Base-by-base conservation (phyloP, 2,113 vertebrate genomes). In the Jacana jacana region DNA sequence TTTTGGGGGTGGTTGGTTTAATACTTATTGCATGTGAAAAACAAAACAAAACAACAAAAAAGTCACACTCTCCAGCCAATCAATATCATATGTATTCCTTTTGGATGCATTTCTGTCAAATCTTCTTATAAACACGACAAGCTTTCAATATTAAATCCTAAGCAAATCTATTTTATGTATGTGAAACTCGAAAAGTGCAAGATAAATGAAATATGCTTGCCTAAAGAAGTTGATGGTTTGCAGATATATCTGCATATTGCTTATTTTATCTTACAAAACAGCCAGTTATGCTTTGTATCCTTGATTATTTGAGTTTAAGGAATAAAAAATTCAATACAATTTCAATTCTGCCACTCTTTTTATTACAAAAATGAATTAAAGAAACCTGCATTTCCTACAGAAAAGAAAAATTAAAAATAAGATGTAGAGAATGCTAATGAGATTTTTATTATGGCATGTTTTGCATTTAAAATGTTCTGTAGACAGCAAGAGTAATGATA, bases 181-280 rank as follows among this genome's bases (percentile, higher is more conserved):
- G 16, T 44, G 83, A 92, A 95, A 91, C 78, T 65, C 96, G 68
- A 84, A 86, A 97, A 90, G 89, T 54, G 10, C 71, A 33, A 94
- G 33, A 60, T 72, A 69, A 96, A 91, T 93, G 12, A 93, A 97
- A 92, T 75, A 90, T 46, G 25, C 40, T 82, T 76, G 49, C 27
- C 17, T 58, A 75, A 93, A 78, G 25, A 69, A 85, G 51, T 86
- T 80, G 61, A 49, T 15, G 44, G 15, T 77, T 96, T 96, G 22
- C 35, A 94, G 48, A 78, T 83, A 88, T 66, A 85, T 72, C 80
- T 90, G 69, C 30, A 90, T 79, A 61, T 61, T 35, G 13, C 27
- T 68, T 61, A 46, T 69, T 90, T 63, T 63, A 40, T 79, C 28
- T 79, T 72, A 70, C 7, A 86, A 93, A 95, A 66, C 60, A 93